Base-by-base conservation (phyloP, 1,140 invertebrate species). In the Venturia canescens region DNA sequence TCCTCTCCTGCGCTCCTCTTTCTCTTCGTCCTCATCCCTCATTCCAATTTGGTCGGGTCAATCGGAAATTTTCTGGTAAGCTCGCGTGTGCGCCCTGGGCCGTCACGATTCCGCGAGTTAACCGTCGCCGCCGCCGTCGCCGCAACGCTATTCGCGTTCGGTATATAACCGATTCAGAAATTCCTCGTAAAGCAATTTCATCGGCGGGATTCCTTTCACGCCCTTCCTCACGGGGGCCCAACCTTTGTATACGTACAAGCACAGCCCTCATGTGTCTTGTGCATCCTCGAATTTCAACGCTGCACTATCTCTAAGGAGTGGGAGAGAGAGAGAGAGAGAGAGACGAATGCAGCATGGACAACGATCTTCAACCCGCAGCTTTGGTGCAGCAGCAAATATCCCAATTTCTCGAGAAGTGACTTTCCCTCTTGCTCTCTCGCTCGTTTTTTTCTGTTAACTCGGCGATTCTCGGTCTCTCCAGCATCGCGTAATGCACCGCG, bases 11-110 rank as follows among this genome's bases (percentile, higher is more conserved):
- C 27, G n/a, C 60, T 11, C 26, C 60, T 63, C 60, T 15, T 50
- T 3, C 69, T 29, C 71, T 15, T 48, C 71, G 16, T 75, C 38
- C 29, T 78, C 31, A 31, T 44, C 63, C 66, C 50, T 50, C 88
- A 87, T 89, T 89, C 87, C 87, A 90, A 90, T 91, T 91, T 91
- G 81, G 90, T 87, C 87, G 89, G 90, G 90, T 92, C 90, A 91
- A 91, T 92, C 90, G 90, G 88, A 91, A 91, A 91, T 91, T 91
- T 91, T 90, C 89, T 92, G 88, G 88, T 87, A 89, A 88, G 89
- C 88, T 91, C 90, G 91, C 91, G 91, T 92, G 91, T 89, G 84
- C 85, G 91, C 91, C 91, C 89, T 87, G 87, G 91, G 91, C 91
- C 88, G 90, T 92, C 90, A 91, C 91, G 91, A 92, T 91, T 89